Base-by-base conservation (phyloP, 2,888 invertebrate species). In the Leptinotarsa tumamoca region DNA sequence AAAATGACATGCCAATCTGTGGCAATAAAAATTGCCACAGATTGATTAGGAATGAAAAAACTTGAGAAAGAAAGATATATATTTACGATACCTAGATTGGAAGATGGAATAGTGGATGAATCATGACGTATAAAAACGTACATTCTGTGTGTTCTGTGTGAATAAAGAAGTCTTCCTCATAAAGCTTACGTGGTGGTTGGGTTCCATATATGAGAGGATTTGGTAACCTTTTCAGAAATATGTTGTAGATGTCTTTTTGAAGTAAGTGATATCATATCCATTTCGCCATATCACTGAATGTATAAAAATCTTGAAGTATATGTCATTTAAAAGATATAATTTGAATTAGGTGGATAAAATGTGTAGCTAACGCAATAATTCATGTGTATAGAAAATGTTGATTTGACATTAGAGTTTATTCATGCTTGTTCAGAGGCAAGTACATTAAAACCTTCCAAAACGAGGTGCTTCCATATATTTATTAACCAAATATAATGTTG, bases 301-400 rank as follows among this genome's bases (percentile, higher is more conserved):
- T 63, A 63, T 43, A 63, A 33, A 33, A 63, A 43, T n/a, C 27
- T 18, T 33, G 10, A 63, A 63, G 33, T n/a, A 63, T 63, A 43
- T 63, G 43, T 63, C 33, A 14, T 17, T 4, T 63, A 2, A 43
- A 18, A 63, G 1, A 81, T 85, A 84, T 77, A 43, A 83, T 84
- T 84, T 85, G 84, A 84, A 84, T 84, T 85, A 75, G 75, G 83
- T 81, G 81, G 82, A 83, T 83, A 80, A 80, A 87, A 88, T 88
- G 89, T 89, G 89, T 89, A 89, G 89, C 88, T 88, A 80, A 88
- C 86, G 89, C 89, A 89, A 89, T 89, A 89, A 88, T 85, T 85
- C 85, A 71, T 87, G 87, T 89, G 88, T 87, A 87, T 85, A 85
- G 81, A 83, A 80, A 80, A 81, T 33, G 67, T 76, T 75, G 66